phyloP scores from a whole-genome alignment of 2,797 vertebrate genomes.

The Cyprinodon diabolis region DNA sequence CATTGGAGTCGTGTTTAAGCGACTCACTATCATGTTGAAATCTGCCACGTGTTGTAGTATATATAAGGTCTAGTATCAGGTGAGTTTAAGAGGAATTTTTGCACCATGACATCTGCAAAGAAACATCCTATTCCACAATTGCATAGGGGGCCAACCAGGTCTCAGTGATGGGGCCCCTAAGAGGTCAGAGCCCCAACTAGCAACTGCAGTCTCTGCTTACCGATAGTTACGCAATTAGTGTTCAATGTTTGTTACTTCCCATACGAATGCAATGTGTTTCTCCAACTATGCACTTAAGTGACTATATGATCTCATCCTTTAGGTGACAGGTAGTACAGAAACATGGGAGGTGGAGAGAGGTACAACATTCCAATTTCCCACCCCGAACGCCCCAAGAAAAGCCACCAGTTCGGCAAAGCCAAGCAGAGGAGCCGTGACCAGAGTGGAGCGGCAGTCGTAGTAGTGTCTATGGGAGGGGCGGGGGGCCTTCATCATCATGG shows the following conservation, averaged over 20 bases:
- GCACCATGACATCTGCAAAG: too few species aligned
- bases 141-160: too few species aligned
- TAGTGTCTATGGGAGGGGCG: slow-evolving; percentile 68
- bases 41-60: too few species aligned
- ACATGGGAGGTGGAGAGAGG: slow-evolving; percentile 97
- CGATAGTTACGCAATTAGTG: too few species aligned
- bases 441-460: slow-evolving; percentile 69
- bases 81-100: too few species aligned
- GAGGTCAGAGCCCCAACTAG: too few species aligned
- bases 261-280: not conserved
- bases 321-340: slow-evolving; percentile 90
- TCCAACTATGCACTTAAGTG: not conserved
- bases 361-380: slow-evolving; percentile 93
- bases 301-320: not conserved
- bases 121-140: too few species aligned
- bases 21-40: too few species aligned
- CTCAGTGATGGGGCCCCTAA: too few species aligned
- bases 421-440: slow-evolving; percentile 90
- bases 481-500: slow-evolving; percentile 70
- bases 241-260: not conserved
- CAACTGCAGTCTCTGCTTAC: too few species aligned
- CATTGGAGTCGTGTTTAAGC: too few species aligned
- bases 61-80: too few species aligned
- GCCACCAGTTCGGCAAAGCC: slow-evolving; percentile 84
- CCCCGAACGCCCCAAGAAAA: slow-evolving; percentile 87